Evolutionary conservation across 1,140 invertebrate genomes (phyloP), one percentile per base, ranked within the genome.

Genomic region (Drosophila lowei): DNA sequence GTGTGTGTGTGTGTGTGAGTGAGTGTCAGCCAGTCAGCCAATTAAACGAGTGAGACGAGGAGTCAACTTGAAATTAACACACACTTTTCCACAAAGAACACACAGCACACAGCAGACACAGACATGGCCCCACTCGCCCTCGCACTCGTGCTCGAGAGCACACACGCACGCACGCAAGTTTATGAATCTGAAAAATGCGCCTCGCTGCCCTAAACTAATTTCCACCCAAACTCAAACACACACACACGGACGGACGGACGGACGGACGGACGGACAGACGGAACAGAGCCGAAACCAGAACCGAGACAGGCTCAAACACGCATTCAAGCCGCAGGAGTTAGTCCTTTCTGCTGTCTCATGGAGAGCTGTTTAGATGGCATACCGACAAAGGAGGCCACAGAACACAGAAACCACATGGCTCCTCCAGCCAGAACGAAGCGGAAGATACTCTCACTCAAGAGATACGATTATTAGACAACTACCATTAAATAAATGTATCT

Each of bases 161-260:
- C 28, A 7, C 13, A 38, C 46, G 18, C 34, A 18, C 57, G 49
- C 60, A 73, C 79, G 46, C 65, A 72, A 75, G 66, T 83, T 88
- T 88, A 83, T 88, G 83, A 88, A 83, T 89, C 77, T 89, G 53
- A 88, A 88, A 88, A 88, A 88, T 88, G 57, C 60, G 66, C 62
- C 71, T 65, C 71, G 67, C 66, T 80, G 65, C 78, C 66, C 75
- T 72, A 68, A 88, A 86, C 83, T 86, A 88, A 86, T 86, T 86
- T 86, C 65, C 66, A 55, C 47, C 25, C 56, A 60, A 50, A 70
- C 76, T 44, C 74, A 60, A 61, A 42, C 62, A 48, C 54, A 47
- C 54, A 54, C 53, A 42, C 44, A 56, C 61, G 34, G 21, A 47
- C 38, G 23, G 4, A 25, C 44, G 47, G 21, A 54, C 47, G 42